These are phyloP conservation scores for Sipunculus nudus DNA, from an alignment of 2,888 invertebrate species.

Conservation along the genomic window DNA sequence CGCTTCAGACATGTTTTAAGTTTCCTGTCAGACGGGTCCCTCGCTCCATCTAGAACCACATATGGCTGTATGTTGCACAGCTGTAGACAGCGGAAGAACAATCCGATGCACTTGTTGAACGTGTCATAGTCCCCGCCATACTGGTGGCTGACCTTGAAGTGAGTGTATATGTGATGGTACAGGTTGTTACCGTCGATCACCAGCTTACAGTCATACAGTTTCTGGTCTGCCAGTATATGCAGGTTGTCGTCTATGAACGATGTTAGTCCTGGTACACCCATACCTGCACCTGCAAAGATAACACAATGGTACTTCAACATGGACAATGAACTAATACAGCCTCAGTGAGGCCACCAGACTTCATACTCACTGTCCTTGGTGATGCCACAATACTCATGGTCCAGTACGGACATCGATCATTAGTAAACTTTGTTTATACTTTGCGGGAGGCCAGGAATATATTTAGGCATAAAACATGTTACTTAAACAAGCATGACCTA, in stretches of 20 bases:
- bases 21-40: conserved; percentile 59
- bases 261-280: conserved; percentile 89
- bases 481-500: no score
- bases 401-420: no score
- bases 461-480: no score
- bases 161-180: conserved; percentile 57
- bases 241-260: conserved; percentile 68
- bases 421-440: no score
- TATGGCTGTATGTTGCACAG: conserved; percentile 53
- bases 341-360: no score
- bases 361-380: no score
- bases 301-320: no score
- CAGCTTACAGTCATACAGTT: conserved; percentile 54
- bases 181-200: conserved; percentile 65
- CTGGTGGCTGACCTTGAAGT: conserved; percentile 46
- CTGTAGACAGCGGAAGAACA: conserved; percentile 49
- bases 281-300: no score
- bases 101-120: conserved; percentile 44
- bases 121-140: conserved; percentile 65
- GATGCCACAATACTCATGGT: no score
- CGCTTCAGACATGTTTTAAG: conserved; percentile 52
- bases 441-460: no score
- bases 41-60: conserved; percentile 65
- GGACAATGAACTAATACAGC: no score
- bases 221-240: conserved; percentile 65